phyloP scores from a whole-genome alignment of 2,888 invertebrate species.

The Rhogogaster chlorosoma region DNA sequence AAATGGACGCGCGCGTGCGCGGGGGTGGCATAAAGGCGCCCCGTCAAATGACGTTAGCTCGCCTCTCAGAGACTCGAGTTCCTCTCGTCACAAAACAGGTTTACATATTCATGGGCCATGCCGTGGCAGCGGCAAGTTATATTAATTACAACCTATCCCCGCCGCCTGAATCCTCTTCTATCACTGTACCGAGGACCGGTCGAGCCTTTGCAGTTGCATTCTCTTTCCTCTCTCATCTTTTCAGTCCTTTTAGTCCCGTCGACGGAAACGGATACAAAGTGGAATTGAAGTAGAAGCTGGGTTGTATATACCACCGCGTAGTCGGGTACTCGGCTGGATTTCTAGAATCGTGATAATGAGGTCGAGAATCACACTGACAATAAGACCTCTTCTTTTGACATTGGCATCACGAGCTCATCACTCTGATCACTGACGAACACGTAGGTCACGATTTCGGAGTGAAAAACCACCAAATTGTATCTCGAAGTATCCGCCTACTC shows the following conservation, averaged over 20 bases:
- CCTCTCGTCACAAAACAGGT: constrained; percentile 67
- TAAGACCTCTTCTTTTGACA: background rate
- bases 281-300: constrained; percentile 17
- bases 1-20: constrained; percentile 35
- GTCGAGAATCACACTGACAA: constrained; percentile 8
- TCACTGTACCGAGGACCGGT: background rate
- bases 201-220: constrained; percentile 36
- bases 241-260: constrained; percentile 1
- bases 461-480: background rate
- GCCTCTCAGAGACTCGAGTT: constrained; percentile 58
- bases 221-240: constrained; percentile 17
- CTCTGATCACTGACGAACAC: background rate
- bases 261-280: constrained; percentile 14
- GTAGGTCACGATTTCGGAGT: background rate
- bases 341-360: constrained; percentile 23
- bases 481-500: background rate
- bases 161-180: constrained; percentile 9
- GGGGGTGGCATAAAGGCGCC: constrained; percentile 21
- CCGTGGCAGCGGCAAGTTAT: constrained; percentile 60
- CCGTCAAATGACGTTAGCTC: constrained; percentile 64
- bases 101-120: constrained; percentile 69
- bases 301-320: background rate
- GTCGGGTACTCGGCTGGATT: constrained; percentile 6
- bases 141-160: constrained; percentile 63
- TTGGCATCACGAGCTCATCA: background rate